Evolutionary conservation across 2,113 vertebrate genomes (phyloP).

Genomic region (Alexandromys fortis): DNA sequence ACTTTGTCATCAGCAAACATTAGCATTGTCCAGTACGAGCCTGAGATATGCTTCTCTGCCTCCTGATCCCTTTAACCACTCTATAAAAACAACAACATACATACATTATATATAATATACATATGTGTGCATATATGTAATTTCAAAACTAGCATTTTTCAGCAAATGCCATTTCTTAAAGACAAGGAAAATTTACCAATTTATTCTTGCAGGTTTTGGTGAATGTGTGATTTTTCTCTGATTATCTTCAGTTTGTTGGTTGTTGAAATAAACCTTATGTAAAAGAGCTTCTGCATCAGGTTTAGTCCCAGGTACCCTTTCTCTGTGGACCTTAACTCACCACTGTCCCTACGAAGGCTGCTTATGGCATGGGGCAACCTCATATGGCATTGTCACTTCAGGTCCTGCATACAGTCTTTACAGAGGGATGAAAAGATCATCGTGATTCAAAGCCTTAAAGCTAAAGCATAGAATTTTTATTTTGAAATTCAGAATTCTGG

Average conservation of each 20-base stretch:
- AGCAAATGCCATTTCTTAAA: neutral
- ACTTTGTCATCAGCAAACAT: neutral
- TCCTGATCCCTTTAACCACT: neutral
- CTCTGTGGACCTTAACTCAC: neutral
- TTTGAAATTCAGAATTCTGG: neutral
- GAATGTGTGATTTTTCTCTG: neutral
- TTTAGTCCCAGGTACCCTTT: neutral
- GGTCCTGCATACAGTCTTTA: neutral
- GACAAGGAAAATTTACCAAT: neutral
- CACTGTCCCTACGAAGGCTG: neutral
- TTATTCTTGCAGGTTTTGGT: neutral
- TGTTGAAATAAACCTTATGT: neutral
- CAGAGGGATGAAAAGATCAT: neutral
- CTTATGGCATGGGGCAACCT: neutral
- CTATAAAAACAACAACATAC: neutral
- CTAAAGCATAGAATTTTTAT: slow-evolving; percentile 31
- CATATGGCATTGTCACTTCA: neutral
- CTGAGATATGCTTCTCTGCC: neutral
- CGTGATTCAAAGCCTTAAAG: neutral
- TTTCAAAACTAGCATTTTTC: slow-evolving; percentile 30
- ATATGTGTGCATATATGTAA: neutral
- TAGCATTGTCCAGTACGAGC: neutral
- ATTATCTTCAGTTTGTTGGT: neutral
- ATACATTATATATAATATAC: neutral
- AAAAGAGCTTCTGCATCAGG: neutral